Percentiles rank a stretch among this genome's conserved stretches.
These are phyloP conservation scores for Tarsius wallacei DNA, from an alignment of 2,797 vertebrate species.

Conservation along the genomic window DNA sequence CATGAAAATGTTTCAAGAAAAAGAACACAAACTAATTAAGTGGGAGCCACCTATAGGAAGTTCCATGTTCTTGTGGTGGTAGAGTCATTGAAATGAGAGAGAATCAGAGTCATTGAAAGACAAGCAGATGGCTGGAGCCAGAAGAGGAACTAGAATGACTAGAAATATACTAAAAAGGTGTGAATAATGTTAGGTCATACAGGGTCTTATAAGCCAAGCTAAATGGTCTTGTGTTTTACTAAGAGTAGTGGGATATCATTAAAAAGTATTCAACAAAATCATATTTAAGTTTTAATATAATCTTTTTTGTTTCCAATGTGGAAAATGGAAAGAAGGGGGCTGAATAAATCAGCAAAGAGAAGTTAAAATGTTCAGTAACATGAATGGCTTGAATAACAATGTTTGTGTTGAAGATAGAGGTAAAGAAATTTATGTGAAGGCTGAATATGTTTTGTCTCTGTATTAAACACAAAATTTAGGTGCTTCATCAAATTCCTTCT, in stretches of 20 bases:
- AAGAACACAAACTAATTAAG: background rate
- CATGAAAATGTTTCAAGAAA: background rate
- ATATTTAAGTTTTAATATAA: constrained; percentile 28
- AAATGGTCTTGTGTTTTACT: background rate
- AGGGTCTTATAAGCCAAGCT: background rate
- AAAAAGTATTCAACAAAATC: background rate
- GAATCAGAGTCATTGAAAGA: background rate
- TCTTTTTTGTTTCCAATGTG: background rate
- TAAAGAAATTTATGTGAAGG: background rate
- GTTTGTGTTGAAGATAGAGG: background rate
- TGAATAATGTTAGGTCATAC: background rate
- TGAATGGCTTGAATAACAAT: too few relatives aligned
- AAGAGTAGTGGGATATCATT: background rate
- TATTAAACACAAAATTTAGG: background rate
- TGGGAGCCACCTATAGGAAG: background rate
- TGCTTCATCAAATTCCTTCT: background rate
- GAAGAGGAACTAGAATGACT: background rate
- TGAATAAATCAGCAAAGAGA: background rate
- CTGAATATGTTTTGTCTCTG: background rate
- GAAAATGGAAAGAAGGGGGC: background rate
- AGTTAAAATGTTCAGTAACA: background rate
- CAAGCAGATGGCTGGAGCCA: background rate
- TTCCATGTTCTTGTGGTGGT: background rate
- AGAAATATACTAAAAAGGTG: background rate
- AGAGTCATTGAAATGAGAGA: background rate